Evolutionary conservation across 2,888 invertebrate species (phyloP), one percentile per base, ranked within the genome.

Genomic region (Acanthosepion lycidas): DNA sequence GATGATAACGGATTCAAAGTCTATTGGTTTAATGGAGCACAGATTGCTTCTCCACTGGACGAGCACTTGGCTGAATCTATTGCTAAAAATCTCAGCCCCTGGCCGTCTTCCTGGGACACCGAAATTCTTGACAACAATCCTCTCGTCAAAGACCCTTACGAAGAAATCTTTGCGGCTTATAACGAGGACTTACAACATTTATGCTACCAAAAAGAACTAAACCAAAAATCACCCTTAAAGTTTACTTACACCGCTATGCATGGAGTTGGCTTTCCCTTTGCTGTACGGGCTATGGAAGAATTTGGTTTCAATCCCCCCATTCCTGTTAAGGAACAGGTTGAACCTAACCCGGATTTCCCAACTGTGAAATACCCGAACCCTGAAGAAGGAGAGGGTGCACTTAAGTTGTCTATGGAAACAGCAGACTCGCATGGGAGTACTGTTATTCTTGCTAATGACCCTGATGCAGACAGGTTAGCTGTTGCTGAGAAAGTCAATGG

Each of bases 351-450:
- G 0, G 99, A 99, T 95, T 99, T 99, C 97, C 98, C 99, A 0
- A 99, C 99, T 0, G 99, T 99, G 0, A 98, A 98, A 97, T 99
- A 99, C 98, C 99, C 99, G 0, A 99, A 99, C 98, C 99, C 99
- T 0, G 99, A 99, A 97, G 99, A 99, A 98, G 99, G 99, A 0
- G 98, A 98, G 96, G 98, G 98, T 96, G 98, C 99, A 49, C 97
- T 99, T 97, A 98, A 98, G 96, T 97, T 99, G 91, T 98, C 99
- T 91, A 98, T 98, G 95, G 97, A 98, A 97, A 98, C 99, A 26
- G 99, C 99, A 0, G 98, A 98, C 96, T 97, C 98, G 94, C 98
- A 98, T 95, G 98, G 98, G 0, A 98, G 98, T 93, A 98, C 98
- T 0, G 97, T 99, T 12, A 99, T 99, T 96, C 98, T 99, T 94